Conservation (phyloP, 2,888 invertebrate species). For the Parnassius glacialis region DNA sequence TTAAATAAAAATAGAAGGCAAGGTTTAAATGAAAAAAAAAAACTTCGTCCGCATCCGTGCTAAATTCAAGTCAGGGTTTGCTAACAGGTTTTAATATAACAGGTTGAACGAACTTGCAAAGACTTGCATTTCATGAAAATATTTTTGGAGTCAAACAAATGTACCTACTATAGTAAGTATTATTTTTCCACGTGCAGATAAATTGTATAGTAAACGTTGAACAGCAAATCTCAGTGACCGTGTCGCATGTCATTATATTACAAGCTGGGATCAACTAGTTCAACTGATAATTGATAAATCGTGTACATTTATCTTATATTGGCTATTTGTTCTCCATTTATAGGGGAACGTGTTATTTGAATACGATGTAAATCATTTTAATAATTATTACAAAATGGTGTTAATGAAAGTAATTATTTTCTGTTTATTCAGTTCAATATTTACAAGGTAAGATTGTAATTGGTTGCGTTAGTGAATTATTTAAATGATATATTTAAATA, state of each 20-base stretch:
- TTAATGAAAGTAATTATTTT: slow-evolving; percentile 4
- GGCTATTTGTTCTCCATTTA: slow-evolving; percentile 13
- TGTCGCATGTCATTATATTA: slow-evolving; percentile 36
- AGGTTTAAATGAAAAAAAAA: too few relatives aligned
- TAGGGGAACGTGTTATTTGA: slow-evolving; percentile 12
- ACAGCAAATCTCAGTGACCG: slow-evolving; percentile 28
- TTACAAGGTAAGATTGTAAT: slow-evolving; percentile 7
- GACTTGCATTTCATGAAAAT: too few relatives aligned
- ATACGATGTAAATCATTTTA: slow-evolving; percentile 20
- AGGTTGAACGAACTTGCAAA: background rate
- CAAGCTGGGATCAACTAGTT: slow-evolving; percentile 55
- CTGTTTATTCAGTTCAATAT: background rate
- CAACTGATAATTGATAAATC: slow-evolving; percentile 49
- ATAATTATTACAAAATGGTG: slow-evolving; percentile 34
- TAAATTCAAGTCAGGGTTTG: background rate
- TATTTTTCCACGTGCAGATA: background rate
- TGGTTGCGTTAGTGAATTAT: slow-evolving; percentile 25
- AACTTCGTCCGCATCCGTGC: background rate
- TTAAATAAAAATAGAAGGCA: too few relatives aligned
- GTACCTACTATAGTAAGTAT: too few relatives aligned
- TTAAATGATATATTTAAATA: slow-evolving; percentile 31
- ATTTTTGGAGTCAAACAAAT: too few relatives aligned
- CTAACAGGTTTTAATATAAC: background rate
- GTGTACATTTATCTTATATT: slow-evolving; percentile 20
- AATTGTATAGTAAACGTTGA: slow-evolving; percentile 6